Conservation (phyloP, 2,113 vertebrate species). For the Chlamydotis undulata region DNA sequence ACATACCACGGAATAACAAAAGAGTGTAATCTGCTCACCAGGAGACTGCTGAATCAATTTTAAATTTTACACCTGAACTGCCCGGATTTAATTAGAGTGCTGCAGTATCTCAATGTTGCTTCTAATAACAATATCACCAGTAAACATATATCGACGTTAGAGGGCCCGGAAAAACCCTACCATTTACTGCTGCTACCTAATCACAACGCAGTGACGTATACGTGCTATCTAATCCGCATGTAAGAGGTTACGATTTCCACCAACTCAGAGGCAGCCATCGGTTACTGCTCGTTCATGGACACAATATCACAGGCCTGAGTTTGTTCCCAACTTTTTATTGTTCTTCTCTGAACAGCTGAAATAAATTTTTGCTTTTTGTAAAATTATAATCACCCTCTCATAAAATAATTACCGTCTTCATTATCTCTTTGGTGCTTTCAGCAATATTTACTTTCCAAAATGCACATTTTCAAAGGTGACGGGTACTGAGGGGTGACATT, state of each 20-base stretch:
- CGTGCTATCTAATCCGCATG: neutral
- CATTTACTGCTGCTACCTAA: neutral
- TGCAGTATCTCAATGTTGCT: neutral
- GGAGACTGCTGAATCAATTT: conserved; percentile 25
- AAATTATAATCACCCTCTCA: neutral
- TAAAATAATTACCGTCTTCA: neutral
- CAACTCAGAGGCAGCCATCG: neutral
- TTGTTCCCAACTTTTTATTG: neutral
- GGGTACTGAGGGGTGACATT: neutral
- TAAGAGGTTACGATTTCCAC: neutral
- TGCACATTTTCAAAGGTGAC: neutral
- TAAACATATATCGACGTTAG: neutral
- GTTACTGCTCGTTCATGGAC: neutral
- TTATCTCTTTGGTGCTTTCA: neutral
- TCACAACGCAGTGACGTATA: neutral
- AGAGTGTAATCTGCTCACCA: neutral
- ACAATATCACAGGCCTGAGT: neutral
- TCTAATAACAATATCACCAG: conserved; percentile 4
- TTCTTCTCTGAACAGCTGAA: neutral
- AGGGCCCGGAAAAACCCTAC: neutral
- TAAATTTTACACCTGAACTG: conserved; percentile 48
- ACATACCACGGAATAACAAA: neutral
- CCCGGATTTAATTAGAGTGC: conserved; percentile 21
- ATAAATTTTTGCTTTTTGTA: neutral
- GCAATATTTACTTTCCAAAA: neutral